phyloP scores from a whole-genome alignment of 2,113 vertebrate species.

The Podocnemis expansa region DNA sequence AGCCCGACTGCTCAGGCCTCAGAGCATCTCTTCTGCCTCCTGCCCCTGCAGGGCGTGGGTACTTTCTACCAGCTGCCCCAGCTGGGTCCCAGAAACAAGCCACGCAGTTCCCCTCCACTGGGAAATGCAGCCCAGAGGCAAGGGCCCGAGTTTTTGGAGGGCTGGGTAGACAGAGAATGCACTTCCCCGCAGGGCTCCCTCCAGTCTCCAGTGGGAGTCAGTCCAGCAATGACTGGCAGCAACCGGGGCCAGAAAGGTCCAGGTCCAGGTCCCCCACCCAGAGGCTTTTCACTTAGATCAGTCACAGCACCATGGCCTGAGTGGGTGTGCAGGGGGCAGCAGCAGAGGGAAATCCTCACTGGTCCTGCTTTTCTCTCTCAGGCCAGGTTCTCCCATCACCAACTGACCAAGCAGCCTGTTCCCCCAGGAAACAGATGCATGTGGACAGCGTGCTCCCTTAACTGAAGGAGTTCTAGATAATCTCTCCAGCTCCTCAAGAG shows the following conservation, averaged over 20 bases:
- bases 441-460: background rate
- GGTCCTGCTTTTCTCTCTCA: too few relatives aligned
- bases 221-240: background rate
- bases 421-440: background rate
- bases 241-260: background rate
- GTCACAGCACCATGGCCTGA: background rate
- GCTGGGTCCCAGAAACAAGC: background rate
- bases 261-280: too few relatives aligned
- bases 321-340: background rate
- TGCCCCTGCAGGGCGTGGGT: background rate
- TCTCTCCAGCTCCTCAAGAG: too few relatives aligned
- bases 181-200: background rate
- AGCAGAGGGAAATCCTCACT: too few relatives aligned
- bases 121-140: background rate
- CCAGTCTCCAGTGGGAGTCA: background rate
- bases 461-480: background rate
- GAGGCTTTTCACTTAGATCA: background rate
- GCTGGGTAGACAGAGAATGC: background rate
- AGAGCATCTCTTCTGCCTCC: background rate
- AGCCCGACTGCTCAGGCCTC: background rate
- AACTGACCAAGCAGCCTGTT: background rate
- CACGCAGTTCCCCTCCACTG: fast-evolving
- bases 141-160: background rate
- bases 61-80: fast-evolving
- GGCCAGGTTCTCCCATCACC: background rate